phyloP scores from a whole-genome alignment of 2,113 vertebrate genomes.

The Hydropotes inermis region DNA sequence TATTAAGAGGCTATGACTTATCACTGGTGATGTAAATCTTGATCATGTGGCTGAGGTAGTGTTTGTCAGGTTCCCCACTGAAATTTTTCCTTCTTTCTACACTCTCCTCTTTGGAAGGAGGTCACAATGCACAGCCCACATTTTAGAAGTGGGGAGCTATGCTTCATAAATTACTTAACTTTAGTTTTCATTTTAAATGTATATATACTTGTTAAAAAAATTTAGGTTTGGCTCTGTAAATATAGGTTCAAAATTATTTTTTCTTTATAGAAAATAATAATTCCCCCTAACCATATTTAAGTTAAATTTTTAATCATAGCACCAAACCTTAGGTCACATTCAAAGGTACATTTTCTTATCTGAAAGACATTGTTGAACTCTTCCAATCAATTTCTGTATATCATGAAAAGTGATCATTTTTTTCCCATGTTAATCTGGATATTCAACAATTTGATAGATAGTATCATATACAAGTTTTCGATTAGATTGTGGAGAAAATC shows the following conservation, averaged over 20 bases:
- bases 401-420: background rate
- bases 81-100: background rate
- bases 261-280: background rate
- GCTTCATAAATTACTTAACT: background rate
- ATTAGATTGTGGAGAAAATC: background rate
- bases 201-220: background rate
- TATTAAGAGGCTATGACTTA: background rate
- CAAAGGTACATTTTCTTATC: background rate
- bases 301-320: background rate
- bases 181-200: background rate
- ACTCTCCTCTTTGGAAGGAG: background rate
- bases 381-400: background rate
- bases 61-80: background rate
- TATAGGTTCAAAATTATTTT: background rate
- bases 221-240: background rate
- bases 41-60: background rate
- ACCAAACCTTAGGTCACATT: background rate
- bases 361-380: background rate
- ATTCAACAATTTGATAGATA: background rate
- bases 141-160: background rate
- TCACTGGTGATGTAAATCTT: background rate
- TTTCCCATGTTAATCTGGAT: background rate
- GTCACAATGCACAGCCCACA: background rate
- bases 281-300: background rate
- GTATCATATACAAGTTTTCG: constrained; percentile 4